A percentile compares a stretch with the other conserved stretches of the same genome.
These are phyloP conservation scores for Propithecus perrieri DNA, from an alignment of 2,797 vertebrate genomes.

Conservation along the genomic window DNA sequence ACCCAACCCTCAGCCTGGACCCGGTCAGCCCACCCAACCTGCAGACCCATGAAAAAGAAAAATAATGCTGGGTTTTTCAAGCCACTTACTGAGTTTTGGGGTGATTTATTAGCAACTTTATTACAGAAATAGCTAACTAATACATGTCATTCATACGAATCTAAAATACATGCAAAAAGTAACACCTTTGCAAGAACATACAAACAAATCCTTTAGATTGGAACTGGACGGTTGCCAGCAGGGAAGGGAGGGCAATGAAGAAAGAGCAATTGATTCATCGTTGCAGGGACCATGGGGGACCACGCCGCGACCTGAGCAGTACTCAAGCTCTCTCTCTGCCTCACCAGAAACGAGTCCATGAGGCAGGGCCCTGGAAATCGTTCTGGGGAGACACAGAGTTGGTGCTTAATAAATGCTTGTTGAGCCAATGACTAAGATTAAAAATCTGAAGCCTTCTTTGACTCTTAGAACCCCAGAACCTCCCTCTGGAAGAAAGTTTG, in stretches of 20 bases:
- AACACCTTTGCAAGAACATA: not conserved
- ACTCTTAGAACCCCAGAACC: not conserved
- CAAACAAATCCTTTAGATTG: not conserved
- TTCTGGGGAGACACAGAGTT: not conserved
- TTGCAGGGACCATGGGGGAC: fast-evolving
- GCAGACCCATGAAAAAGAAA: not conserved
- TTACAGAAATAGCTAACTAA: not conserved
- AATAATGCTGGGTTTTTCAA: not conserved
- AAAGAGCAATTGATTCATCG: not conserved
- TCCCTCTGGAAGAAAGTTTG: not conserved
- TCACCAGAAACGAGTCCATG: not conserved
- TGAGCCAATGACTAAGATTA: not conserved
- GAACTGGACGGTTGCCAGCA: not conserved
- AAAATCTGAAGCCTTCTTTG: not conserved
- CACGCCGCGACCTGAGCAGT: not conserved
- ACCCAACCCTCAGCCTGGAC: not conserved
- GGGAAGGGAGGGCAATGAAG: not conserved
- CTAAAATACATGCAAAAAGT: not conserved
- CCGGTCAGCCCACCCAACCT: not conserved
- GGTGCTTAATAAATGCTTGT: not conserved
- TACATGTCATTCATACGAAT: not conserved
- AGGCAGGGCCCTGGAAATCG: not conserved
- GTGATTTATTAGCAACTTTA: not conserved
- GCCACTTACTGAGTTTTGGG: not conserved
- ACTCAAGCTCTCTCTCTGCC: not conserved